Evolutionary conservation across 2,797 vertebrate genomes (phyloP).

Genomic region (Menidia menidia): DNA sequence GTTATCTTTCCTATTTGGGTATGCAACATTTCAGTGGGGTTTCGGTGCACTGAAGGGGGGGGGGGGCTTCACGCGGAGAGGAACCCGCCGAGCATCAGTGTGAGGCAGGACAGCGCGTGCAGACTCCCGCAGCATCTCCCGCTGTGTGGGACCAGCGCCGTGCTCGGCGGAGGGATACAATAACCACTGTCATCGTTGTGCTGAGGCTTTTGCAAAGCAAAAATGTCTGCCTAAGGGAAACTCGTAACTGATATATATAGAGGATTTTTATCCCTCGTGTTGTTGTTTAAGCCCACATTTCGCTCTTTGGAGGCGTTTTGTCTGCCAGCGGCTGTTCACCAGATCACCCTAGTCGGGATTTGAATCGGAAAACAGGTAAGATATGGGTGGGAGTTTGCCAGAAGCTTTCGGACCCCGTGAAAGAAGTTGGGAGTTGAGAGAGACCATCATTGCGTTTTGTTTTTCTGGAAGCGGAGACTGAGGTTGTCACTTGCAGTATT

Average conservation of each 20-base stretch:
- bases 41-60: no score
- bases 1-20: not conserved
- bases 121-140: slow-evolving; percentile 68
- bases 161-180: slow-evolving; percentile 92
- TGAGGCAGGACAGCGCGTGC: slow-evolving; percentile 18
- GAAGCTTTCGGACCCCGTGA: slow-evolving; percentile 76
- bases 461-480: slow-evolving; percentile 22
- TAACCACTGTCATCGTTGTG: slow-evolving; percentile 85
- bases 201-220: slow-evolving; percentile 88
- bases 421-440: slow-evolving; percentile 87
- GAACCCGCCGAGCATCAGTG: slow-evolving; percentile 1
- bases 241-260: slow-evolving; percentile 91
- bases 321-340: slow-evolving; percentile 71
- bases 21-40: no score
- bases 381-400: slow-evolving; percentile 70
- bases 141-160: slow-evolving; percentile 68
- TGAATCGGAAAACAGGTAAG: slow-evolving; percentile 87
- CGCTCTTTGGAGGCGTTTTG: slow-evolving; percentile 50
- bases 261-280: slow-evolving; percentile 80
- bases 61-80: no score
- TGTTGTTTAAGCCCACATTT: slow-evolving; percentile 54
- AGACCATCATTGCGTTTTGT: slow-evolving; percentile 69
- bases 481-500: slow-evolving; percentile 43
- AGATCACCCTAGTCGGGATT: slow-evolving; percentile 90
- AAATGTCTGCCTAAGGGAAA: slow-evolving; percentile 99